A percentile compares a stretch with the other conserved stretches of the same genome.
phyloP scores from a whole-genome alignment of 2,113 vertebrate species.

The Apistogramma diplotaenia region DNA sequence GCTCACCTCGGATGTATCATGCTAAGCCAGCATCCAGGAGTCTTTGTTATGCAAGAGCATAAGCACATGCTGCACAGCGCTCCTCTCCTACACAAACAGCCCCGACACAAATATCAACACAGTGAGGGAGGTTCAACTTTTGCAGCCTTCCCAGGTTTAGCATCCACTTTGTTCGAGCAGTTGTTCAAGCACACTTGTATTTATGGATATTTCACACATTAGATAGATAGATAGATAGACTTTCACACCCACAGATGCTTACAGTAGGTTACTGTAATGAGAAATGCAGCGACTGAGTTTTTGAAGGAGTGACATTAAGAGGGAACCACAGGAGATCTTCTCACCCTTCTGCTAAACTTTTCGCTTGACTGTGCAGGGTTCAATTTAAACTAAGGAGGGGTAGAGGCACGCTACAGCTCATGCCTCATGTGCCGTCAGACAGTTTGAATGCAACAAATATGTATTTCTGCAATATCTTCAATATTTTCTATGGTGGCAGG shows the following conservation, averaged over 20 bases:
- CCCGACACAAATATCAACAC: slow-evolving; percentile 13
- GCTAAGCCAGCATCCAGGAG: slow-evolving; percentile 7
- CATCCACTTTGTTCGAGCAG: background rate
- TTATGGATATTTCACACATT: background rate
- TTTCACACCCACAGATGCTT: background rate
- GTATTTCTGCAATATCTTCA: background rate
- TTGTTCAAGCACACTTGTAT: background rate
- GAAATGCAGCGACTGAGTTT: background rate
- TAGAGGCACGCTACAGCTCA: background rate
- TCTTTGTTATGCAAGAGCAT: slow-evolving; percentile 6
- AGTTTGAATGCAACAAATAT: background rate
- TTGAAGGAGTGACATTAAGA: background rate
- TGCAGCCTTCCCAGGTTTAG: background rate
- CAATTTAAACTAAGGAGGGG: background rate
- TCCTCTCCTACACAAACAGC: slow-evolving; percentile 21
- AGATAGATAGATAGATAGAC: slow-evolving; percentile 1
- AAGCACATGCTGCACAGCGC: background rate
- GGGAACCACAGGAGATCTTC: background rate
- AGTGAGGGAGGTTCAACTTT: background rate
- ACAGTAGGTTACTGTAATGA: background rate
- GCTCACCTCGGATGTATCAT: background rate
- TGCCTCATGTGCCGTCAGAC: slow-evolving; percentile 6
- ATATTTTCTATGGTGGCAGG: background rate
- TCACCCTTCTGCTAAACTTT: background rate
- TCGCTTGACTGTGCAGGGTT: background rate